Evolutionary conservation across 2,888 invertebrate species (phyloP).

Genomic region (Chrysolina haemoptera): DNA sequence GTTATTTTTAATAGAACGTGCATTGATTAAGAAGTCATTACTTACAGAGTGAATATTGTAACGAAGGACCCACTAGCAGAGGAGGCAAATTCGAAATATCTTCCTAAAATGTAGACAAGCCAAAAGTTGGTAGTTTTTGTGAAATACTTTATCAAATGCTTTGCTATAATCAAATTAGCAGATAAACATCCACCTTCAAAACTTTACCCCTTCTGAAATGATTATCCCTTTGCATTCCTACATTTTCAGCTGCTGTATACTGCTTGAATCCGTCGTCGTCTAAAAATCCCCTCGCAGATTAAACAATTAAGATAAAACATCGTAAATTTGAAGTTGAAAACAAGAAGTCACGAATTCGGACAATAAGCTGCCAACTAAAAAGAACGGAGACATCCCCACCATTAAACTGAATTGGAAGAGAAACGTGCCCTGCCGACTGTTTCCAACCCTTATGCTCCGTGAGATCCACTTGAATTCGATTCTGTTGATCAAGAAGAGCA

Average conservation of each 20-base stretch:
- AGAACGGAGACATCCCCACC: conserved; percentile 42
- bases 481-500: conserved; percentile 49
- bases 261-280: conserved; percentile 3
- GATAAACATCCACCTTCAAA: no score
- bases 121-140: no score
- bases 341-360: conserved; percentile 55
- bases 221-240: not conserved
- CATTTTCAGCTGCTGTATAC: conserved; percentile 6
- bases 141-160: no score
- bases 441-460: conserved; percentile 43
- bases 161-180: no score
- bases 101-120: no score
- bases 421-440: conserved; percentile 44
- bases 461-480: conserved; percentile 51
- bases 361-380: conserved; percentile 53
- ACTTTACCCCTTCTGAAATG: no score
- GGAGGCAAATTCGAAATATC: no score
- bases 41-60: not conserved
- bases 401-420: conserved; percentile 47
- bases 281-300: conserved; percentile 51
- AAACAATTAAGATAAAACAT: conserved; percentile 57
- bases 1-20: conserved; percentile 15
- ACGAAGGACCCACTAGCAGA: not conserved
- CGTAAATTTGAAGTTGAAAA: conserved; percentile 55
- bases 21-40: not conserved